Evolutionary conservation across 2,113 vertebrate genomes (phyloP).

Genomic region (Athene noctua): DNA sequence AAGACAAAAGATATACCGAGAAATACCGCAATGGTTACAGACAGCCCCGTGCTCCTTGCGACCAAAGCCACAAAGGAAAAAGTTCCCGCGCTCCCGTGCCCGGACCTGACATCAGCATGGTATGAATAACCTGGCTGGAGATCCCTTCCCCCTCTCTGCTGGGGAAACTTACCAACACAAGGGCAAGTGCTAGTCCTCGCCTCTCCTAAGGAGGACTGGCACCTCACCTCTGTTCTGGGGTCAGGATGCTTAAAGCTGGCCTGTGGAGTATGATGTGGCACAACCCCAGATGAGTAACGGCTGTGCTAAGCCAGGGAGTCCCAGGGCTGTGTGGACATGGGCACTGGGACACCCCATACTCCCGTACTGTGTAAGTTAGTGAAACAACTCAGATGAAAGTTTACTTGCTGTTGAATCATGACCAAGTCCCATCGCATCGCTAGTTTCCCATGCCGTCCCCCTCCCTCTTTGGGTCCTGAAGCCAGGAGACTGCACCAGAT

Average conservation of each 20-base stretch:
- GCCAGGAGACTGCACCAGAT: neutral
- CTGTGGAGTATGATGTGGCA: too few species aligned
- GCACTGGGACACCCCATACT: neutral
- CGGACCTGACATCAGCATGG: too few species aligned
- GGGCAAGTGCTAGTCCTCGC: neutral
- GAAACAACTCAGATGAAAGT: neutral
- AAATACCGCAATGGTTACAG: too few species aligned
- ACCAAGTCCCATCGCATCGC: neutral
- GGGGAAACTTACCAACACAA: too few species aligned
- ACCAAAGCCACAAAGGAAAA: too few species aligned
- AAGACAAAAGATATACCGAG: too few species aligned
- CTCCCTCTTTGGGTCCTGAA: neutral
- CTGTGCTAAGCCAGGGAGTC: neutral
- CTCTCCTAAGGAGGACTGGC: neutral
- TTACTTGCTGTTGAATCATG: neutral
- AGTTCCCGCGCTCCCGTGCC: too few species aligned
- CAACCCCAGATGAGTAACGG: rapidly evolving
- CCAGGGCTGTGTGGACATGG: neutral
- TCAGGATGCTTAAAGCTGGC: neutral
- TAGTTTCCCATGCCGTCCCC: neutral
- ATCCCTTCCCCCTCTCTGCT: too few species aligned
- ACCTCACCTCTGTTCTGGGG: neutral
- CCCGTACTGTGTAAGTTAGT: rapidly evolving
- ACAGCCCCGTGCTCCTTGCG: too few species aligned
- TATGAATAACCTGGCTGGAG: too few species aligned